Percentiles rank a stretch among this genome's conserved stretches.
Conservation (phyloP, 2,888 invertebrate species). For the Nomada goodeniana region DNA sequence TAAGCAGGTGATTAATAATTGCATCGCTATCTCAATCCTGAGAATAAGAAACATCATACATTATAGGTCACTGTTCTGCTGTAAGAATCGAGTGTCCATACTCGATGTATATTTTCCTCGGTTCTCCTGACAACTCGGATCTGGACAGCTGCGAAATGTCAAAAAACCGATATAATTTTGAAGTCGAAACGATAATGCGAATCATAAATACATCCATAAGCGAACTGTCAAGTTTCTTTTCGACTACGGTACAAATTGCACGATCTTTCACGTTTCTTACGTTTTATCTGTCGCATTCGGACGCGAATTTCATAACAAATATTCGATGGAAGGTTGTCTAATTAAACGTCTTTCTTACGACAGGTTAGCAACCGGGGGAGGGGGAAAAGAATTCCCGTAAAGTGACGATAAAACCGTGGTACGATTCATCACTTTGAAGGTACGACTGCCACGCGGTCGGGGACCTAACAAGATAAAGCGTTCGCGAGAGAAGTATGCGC, state of each 20-base stretch:
- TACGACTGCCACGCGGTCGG: conserved; percentile 20
- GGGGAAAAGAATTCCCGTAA: conserved; percentile 17
- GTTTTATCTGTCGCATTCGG: neutral
- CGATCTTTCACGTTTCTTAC: neutral
- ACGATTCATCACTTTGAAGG: conserved; percentile 36
- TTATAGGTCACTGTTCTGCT: no score
- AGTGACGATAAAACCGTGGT: neutral
- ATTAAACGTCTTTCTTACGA: conserved; percentile 11
- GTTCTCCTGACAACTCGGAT: no score
- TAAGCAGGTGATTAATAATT: no score
- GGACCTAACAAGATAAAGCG: conserved; percentile 30
- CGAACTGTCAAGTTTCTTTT: no score
- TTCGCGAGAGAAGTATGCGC: conserved; percentile 4
- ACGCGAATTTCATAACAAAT: neutral
- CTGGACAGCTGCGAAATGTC: no score
- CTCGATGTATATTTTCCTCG: no score
- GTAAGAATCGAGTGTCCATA: no score
- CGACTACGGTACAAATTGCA: neutral
- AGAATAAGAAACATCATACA: no score
- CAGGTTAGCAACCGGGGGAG: neutral
- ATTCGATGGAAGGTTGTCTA: conserved; percentile 3
- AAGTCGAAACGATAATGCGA: no score
- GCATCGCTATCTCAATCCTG: no score
- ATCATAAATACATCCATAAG: no score
- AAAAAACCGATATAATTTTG: no score